Evolutionary conservation across 2,888 invertebrate species (phyloP).

Genomic region (Argyra leucocephala): DNA sequence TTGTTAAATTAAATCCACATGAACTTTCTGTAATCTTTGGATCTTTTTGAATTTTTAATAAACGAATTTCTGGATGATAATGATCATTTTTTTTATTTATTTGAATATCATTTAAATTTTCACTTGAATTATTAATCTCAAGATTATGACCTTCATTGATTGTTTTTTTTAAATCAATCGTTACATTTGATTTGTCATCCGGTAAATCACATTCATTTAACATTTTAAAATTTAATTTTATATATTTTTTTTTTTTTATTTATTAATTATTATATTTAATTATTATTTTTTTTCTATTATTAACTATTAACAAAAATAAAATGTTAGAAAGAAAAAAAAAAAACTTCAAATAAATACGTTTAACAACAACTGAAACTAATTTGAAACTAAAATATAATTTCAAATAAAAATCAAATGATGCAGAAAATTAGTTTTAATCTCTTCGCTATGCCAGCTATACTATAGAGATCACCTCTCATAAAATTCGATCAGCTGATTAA

Average conservation of each 20-base stretch:
- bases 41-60: constrained; percentile 51
- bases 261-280: not conserved
- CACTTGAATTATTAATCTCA: not conserved
- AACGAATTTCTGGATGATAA: constrained; percentile 34
- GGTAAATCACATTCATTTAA: not conserved
- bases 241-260: not conserved
- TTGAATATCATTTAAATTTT: not conserved
- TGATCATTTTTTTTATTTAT: constrained; percentile 25
- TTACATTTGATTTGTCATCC: not conserved
- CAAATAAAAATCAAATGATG: no score
- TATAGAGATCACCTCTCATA: no score
- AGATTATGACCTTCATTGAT: not conserved
- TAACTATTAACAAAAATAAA: no score
- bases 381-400: not conserved
- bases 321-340: not conserved
- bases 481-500: no score
- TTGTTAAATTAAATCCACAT: constrained; percentile 62
- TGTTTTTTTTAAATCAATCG: not conserved
- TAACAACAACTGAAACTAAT: not conserved
- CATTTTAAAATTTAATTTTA: not conserved
- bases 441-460: no score
- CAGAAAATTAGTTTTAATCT: no score
- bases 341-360: not conserved
- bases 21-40: constrained; percentile 44
- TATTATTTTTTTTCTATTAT: not conserved